Evolutionary conservation across 2,888 invertebrate species (phyloP).

Genomic region (Drosophila setosimentum): DNA sequence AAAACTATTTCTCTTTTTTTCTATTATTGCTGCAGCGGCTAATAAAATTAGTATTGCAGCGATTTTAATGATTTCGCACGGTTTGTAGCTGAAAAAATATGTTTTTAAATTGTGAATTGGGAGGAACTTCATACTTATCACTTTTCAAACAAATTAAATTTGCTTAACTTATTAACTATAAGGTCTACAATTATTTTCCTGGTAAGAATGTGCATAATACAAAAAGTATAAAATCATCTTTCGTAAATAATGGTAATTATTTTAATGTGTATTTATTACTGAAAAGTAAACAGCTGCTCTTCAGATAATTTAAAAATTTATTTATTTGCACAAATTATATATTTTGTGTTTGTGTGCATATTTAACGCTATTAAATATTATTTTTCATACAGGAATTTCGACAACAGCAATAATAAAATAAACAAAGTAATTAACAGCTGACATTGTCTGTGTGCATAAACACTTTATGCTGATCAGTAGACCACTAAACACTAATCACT

Average conservation of each 20-base stretch:
- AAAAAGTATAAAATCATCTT: neutral
- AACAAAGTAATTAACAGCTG: neutral
- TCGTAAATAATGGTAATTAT: neutral
- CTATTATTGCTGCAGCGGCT: neutral
- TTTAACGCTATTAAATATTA: neutral
- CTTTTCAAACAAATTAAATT: neutral
- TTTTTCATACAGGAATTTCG: neutral
- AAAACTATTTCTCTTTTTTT: neutral
- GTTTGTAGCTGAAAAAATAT: neutral
- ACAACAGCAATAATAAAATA: neutral
- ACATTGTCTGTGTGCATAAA: neutral
- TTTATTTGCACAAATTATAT: neutral
- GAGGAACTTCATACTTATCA: neutral
- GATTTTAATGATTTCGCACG: neutral
- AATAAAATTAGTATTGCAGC: neutral
- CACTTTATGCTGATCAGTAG: neutral
- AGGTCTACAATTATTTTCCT: neutral
- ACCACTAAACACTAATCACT: neutral
- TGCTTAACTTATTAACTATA: neutral
- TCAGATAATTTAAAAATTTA: neutral
- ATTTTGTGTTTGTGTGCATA: too few species aligned
- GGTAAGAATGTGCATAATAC: neutral
- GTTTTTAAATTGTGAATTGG: slow-evolving; percentile 3
- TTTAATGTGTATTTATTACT: neutral
- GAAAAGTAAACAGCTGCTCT: neutral